phyloP scores from a whole-genome alignment of 2,113 vertebrate genomes.

The Plotosus lineatus region DNA sequence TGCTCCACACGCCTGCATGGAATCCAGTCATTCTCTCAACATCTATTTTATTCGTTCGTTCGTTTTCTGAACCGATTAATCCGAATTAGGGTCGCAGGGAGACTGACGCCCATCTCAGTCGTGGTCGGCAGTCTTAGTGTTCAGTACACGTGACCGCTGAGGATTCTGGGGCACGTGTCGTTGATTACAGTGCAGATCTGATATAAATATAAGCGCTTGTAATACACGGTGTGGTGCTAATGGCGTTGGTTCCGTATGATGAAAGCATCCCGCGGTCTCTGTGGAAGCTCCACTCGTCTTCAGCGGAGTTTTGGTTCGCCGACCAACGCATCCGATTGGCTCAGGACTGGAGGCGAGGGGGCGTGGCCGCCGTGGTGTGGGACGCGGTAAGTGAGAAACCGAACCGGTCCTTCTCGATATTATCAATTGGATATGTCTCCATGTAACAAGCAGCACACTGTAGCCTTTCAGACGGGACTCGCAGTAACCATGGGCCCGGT shows the following conservation, averaged over 20 bases:
- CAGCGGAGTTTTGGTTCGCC: conserved; percentile 78
- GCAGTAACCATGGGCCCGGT: conserved; percentile 21
- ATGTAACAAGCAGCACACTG: not conserved
- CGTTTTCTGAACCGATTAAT: not conserved
- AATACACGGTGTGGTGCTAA: no score
- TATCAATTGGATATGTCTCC: not conserved
- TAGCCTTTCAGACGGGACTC: not conserved
- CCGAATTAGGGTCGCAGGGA: no score
- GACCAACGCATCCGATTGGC: conserved; percentile 73
- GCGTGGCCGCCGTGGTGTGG: conserved; percentile 93
- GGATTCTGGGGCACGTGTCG: no score
- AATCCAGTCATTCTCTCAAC: not conserved
- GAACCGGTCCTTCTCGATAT: not conserved
- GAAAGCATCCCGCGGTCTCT: conserved; percentile 66
- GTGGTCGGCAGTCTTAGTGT: no score
- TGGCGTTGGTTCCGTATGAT: conserved; percentile 89
- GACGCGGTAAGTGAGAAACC: conserved; percentile 80
- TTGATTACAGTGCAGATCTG: no score
- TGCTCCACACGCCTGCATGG: not conserved
- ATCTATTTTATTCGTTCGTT: not conserved
- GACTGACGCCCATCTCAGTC: no score
- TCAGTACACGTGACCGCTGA: no score
- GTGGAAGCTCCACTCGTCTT: conserved; percentile 81
- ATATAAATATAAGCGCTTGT: not conserved
- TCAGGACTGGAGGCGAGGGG: conserved; percentile 90